Evolutionary conservation across 2,888 invertebrate genomes (phyloP).

Genomic region (Oxytorus armatus): DNA sequence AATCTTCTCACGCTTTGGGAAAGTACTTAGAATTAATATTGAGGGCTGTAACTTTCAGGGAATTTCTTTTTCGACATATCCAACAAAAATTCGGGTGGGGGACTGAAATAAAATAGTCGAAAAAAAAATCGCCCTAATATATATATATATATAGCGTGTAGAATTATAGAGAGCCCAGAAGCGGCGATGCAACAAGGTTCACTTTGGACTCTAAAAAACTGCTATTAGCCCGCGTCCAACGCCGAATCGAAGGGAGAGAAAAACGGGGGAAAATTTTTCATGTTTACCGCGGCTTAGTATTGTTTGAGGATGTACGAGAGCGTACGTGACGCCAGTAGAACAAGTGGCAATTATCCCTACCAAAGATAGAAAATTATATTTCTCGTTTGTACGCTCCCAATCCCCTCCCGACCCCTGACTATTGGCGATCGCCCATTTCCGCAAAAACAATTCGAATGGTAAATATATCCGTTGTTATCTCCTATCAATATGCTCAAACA

Average conservation of each 20-base stretch:
- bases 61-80: too few species aligned
- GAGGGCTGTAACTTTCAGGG: too few species aligned
- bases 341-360: conserved; percentile 74
- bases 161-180: too few species aligned
- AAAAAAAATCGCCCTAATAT: too few species aligned
- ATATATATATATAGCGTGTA: too few species aligned
- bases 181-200: conserved; percentile 50
- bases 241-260: conserved; percentile 59
- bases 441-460: conserved; percentile 60
- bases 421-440: conserved; percentile 21
- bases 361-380: conserved; percentile 71
- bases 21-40: too few species aligned
- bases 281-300: conserved; percentile 69
- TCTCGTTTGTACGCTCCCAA: conserved; percentile 36
- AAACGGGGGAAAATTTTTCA: conserved; percentile 41
- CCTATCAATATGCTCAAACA: conserved; percentile 35
- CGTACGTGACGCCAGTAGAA: conserved; percentile 74
- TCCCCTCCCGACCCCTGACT: conserved; percentile 8
- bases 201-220: conserved; percentile 35
- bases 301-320: conserved; percentile 74
- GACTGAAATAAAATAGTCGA: too few species aligned
- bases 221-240: conserved; percentile 48
- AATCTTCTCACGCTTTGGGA: too few species aligned
- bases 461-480: conserved; percentile 37
- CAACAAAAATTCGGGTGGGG: too few species aligned